phyloP scores from a whole-genome alignment of 2,113 vertebrate genomes.

The Phalacrocorax carbo region DNA sequence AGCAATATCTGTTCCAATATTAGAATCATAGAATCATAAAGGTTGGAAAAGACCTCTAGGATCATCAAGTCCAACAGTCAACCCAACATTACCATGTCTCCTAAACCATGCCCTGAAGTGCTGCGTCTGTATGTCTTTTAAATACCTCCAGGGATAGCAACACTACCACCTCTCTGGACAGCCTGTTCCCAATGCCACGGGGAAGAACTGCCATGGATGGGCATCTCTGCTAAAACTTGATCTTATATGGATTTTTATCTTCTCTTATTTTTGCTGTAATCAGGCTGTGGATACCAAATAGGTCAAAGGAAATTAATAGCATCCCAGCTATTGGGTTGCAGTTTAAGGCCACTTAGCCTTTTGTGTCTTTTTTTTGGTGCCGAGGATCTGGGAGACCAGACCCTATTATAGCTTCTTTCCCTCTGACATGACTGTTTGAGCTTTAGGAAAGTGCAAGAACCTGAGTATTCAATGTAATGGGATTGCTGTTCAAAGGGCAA shows the following conservation, averaged over 20 bases:
- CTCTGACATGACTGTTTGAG: not conserved
- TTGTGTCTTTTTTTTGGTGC: not conserved
- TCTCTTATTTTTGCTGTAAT: not conserved
- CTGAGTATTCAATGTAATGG: not conserved
- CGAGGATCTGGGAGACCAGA: not conserved
- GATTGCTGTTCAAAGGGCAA: rapidly evolving
- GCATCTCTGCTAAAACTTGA: not conserved
- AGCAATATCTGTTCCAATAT: not conserved
- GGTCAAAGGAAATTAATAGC: not conserved
- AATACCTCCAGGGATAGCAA: too few species aligned
- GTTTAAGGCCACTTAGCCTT: not conserved
- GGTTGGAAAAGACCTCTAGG: too few species aligned
- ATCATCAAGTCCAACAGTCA: too few species aligned
- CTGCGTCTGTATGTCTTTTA: too few species aligned
- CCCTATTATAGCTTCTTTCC: not conserved
- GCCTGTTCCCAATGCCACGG: too few species aligned
- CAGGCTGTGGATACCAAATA: not conserved
- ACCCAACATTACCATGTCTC: too few species aligned
- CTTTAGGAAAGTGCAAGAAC: not conserved
- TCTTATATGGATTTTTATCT: not conserved
- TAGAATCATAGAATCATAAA: not conserved
- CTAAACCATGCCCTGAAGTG: too few species aligned
- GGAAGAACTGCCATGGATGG: not conserved
- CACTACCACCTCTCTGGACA: too few species aligned
- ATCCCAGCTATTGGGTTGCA: not conserved